Percentiles rank a stretch among this genome's conserved stretches.
Evolutionary conservation across 2,113 vertebrate genomes (phyloP).

Genomic region (Mobula birostris): DNA sequence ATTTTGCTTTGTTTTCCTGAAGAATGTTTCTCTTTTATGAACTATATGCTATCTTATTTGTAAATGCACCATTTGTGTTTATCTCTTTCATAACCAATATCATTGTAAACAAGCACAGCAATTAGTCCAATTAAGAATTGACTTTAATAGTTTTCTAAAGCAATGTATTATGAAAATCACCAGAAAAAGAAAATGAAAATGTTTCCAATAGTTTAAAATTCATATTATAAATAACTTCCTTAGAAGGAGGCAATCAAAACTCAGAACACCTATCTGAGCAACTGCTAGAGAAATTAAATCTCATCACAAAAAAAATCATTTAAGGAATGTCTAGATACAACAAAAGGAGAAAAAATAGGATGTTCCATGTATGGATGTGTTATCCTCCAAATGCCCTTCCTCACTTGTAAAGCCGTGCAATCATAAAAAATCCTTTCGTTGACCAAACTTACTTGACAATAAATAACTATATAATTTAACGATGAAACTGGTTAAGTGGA

Average conservation of each 20-base stretch:
- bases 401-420: not conserved
- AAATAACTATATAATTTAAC: not conserved
- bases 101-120: not conserved
- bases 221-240: not conserved
- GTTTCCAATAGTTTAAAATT: not conserved
- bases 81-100: not conserved
- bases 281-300: not conserved
- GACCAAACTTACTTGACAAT: not conserved
- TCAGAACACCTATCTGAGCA: not conserved
- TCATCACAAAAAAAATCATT: not conserved
- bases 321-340: not conserved
- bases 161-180: constrained; percentile 16
- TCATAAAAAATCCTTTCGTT: too few species aligned
- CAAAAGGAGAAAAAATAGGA: not conserved
- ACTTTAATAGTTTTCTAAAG: not conserved
- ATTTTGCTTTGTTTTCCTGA: not conserved
- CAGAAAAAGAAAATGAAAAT: not conserved
- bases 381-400: not conserved
- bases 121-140: not conserved
- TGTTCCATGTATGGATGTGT: not conserved
- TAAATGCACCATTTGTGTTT: not conserved
- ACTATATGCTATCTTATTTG: too few species aligned
- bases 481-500: not conserved
- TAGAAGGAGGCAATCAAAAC: not conserved
- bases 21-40: not conserved